Conservation (phyloP, 2,113 vertebrate genomes). For the Reinhardtius hippoglossoides region DNA sequence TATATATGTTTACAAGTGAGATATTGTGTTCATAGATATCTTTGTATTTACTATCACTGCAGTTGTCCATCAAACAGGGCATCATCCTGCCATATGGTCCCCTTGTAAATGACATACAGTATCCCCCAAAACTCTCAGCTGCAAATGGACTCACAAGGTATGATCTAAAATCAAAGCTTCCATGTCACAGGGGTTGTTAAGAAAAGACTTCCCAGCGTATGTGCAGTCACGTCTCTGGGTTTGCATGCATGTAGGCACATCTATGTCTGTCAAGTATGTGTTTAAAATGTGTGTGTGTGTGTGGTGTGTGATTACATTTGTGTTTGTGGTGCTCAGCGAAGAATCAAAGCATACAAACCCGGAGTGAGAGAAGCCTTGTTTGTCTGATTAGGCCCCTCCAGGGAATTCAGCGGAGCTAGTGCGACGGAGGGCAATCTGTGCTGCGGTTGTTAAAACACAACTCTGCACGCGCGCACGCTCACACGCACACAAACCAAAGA, state of each 20-base stretch:
- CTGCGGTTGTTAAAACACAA: conserved; percentile 34
- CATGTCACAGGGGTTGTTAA: neutral
- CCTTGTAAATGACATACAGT: neutral
- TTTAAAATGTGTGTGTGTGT: neutral
- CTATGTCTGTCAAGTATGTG: neutral
- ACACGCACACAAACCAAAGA: too few relatives aligned
- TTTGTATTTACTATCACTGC: neutral
- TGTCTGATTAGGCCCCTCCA: conserved; percentile 64
- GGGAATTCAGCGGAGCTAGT: conserved; percentile 52
- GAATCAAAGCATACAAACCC: conserved; percentile 52
- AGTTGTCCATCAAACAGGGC: neutral
- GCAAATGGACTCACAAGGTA: neutral
- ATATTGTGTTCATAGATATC: neutral
- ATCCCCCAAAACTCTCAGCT: neutral
- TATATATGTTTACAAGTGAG: neutral
- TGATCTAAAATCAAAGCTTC: neutral
- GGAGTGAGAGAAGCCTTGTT: conserved; percentile 60
- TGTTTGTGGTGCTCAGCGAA: conserved; percentile 50
- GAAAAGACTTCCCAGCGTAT: neutral
- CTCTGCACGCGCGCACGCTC: neutral
- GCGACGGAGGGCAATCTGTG: conserved; percentile 20
- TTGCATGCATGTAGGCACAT: neutral
- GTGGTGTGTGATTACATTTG: neutral
- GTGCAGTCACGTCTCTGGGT: conserved; percentile 1
- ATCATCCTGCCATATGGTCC: neutral